Base-by-base conservation (phyloP, 1,140 invertebrate genomes). In the Euwallacea similis region DNA sequence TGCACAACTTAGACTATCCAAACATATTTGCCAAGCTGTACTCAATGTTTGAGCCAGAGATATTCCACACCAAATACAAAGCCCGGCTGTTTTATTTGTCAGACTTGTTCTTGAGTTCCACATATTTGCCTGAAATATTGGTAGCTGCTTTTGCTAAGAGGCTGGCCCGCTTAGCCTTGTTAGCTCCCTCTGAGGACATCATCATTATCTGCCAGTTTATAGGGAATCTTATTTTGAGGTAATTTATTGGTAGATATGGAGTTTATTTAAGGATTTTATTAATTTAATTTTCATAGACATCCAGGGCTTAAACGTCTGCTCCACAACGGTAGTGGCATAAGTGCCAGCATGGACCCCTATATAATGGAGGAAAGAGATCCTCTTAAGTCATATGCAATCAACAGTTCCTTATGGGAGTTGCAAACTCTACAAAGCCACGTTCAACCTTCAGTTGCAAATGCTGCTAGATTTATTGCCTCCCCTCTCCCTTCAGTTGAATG, bases 21-120 rank as follows among this genome's bases (percentile, higher is more conserved):
- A 91, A 98, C 82, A 95, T 99, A 78, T 99, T 96, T 81, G 88
- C 88, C 61, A 96, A 98, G 79, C 84, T 99, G 6, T 99, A 99
- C 83, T 90, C 90, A 0, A 90, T 99, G 87, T 92, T 98, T 76
- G 90, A 93, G 76, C 92, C 93, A 0, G 90, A 91, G 74, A 91
- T 98, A 71, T 94, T 98, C 79, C 90, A 93, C 78, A 94, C 91
- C 9, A 94, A 95, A 78, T 97, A 95, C 80, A 93, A 94, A 81
- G 88, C 91, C 1, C 85, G 95, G 46, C 85, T 95, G 3, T 93
- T 98, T 80, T 92, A 94, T 79, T 85, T 98, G 21, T 86, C 93
- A 0, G 93, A 98, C 81, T 85, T 97, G 47, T 98, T 98, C 81
- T 84, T 99, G 0, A 91, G 90, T 69, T 98, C 96, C 54, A 95